Base-by-base conservation (phyloP, 92 coral and sea anemone species). In the Parazoanthus darwini region DNA sequence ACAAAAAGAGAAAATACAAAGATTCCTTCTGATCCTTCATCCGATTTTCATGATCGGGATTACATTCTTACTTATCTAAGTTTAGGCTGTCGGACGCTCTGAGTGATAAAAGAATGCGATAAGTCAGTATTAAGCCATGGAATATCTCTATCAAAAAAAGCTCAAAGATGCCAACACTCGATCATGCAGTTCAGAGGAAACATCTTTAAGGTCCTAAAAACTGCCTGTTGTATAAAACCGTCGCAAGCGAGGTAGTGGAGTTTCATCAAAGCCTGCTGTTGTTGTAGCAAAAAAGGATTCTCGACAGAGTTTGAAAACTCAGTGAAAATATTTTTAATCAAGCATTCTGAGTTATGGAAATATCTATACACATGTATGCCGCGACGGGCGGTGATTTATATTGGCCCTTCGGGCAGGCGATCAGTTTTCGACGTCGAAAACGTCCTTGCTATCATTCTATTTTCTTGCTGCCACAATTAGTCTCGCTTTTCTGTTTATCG, bases 401-500 rank as follows among this genome's bases (percentile, higher is more conserved):
- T 54, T 11, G 8, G 51, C 70, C n/a, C 70, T 63, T 63, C 70
- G 70, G 70, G 70, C 70, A 39, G 35, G 80, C 11, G 46, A 20
- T 20, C 51, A 39, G 3, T 23, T 76, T 22, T 76, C 51, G 46
- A 76, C 25, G 26, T 44, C 37, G 73, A 58, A 66, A 36, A 59
- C 18, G 13, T 23, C 74, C 23, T 76, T 18, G 43, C 16, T n/a
- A 76, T 76, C 15, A 63, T 54, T 14, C 79, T 38, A 75, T 37
- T 78, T 78, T 78, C 56, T 22, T 63, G 26, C 74, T 59, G 20
- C 8, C 72, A 35, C 83, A 26, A 79, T 79, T 20, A 79, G 15
- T 66, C 3, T 38, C 85, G n/a, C 26, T 81, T 74, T 76, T 76
- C 46, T 44, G 46, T 76, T 37, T 76, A 63, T 38, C 48, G 73